These are phyloP conservation scores for Campodea augens DNA, from an alignment of 1,140 invertebrate species.

Conservation along the genomic window DNA sequence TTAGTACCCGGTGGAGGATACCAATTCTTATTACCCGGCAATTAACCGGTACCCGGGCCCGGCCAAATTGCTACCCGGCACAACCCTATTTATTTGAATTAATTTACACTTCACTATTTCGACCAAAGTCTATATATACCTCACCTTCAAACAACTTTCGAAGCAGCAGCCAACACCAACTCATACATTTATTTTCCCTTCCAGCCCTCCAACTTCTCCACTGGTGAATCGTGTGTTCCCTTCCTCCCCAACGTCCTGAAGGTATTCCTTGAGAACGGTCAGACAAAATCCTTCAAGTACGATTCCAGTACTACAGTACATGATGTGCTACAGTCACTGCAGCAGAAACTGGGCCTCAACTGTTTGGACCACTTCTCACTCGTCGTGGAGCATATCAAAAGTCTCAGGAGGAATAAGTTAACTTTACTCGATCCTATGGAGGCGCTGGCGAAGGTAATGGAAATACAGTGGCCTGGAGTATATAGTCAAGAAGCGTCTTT, in stretches of 20 bases:
- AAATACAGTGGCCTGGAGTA: no score
- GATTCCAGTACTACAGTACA: slow-evolving; percentile 72
- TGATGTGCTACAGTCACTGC: slow-evolving; percentile 64
- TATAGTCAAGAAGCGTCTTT: background rate
- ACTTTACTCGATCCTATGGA: slow-evolving; percentile 65
- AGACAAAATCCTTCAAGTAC: slow-evolving; percentile 93
- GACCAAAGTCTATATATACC: no score
- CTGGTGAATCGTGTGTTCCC: slow-evolving; percentile 58
- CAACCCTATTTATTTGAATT: no score
- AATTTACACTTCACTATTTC: no score
- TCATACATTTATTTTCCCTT: no score
- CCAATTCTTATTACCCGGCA: no score
- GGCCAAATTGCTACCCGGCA: no score
- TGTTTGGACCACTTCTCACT: slow-evolving; percentile 59
- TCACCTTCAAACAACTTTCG: no score
- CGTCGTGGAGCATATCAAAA: slow-evolving; percentile 77
- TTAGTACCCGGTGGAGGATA: no score
- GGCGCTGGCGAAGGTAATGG: slow-evolving; percentile 62
- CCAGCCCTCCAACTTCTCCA: slow-evolving; percentile 48
- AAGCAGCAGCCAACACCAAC: no score
- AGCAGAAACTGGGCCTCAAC: slow-evolving; percentile 59
- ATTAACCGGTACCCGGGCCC: no score
- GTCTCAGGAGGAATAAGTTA: slow-evolving; percentile 59
- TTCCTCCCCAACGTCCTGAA: slow-evolving; percentile 84
- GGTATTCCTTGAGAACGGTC: slow-evolving; percentile 83